Base-by-base conservation (phyloP, 2,113 vertebrate genomes). In the Typhlomys cinereus region DNA sequence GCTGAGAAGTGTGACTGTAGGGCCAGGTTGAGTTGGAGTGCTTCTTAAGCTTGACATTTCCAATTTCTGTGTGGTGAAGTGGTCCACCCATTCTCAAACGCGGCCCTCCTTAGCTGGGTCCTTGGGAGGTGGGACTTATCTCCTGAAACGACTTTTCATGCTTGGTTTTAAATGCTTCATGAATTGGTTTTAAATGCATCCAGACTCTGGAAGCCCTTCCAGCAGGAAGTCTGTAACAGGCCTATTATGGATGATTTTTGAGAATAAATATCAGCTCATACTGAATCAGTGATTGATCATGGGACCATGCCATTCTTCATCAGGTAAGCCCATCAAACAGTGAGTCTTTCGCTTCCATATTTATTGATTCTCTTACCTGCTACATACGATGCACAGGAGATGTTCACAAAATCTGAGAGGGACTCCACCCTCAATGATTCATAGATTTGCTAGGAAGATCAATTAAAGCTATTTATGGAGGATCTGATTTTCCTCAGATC, bases 91-190 rank as follows among this genome's bases (percentile, higher is more conserved):
- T 85, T 92, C 94, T 85, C 69, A 69, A 75, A 84, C 3, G 4
- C 82, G 75, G 76, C 31, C 86, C 66, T 89, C 39, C 75, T 89
- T 54, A 39, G 74, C 54, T 0, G 1, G 88, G 75, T 86, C 70
- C 87, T 54, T 69, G 89, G 84, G 89, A 92, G 3, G 27, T 41
- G 27, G 91, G 93, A 29, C 87, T 92, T 89, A 87, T 89, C 89
- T 92, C 83, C 91, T 91, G 91, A 96, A 92, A 92, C 0, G 67
- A 70, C 94, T 93, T 89, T 59, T 50, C 84, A 87, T 87, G 84
- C 92, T 95, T 90, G 94, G 41, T 95, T 83, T 96, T 94, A 93
- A 96, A 94, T 87, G 91, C 64, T 76, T 89, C 71, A n/a, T n/a
- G 92, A 85, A 17, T 89, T 81, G 94, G 41, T 95, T 83, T 96